Evolutionary conservation across 2,888 invertebrate species (phyloP), one percentile per base, ranked within the genome.

Genomic region (Amphipoea lucens): DNA sequence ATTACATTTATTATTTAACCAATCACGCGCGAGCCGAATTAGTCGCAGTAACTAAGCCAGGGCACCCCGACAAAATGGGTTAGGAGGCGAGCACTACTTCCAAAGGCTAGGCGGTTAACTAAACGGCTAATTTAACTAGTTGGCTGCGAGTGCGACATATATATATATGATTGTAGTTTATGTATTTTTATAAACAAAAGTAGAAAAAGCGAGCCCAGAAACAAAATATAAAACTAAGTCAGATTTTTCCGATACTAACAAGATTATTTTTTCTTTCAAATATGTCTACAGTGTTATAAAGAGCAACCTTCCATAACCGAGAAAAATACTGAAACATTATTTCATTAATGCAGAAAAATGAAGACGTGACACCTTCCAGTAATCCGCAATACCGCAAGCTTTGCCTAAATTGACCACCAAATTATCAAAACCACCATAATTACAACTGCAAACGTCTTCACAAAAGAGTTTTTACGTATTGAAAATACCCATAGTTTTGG

Each of bases 401-500:
- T 67, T 45, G 40, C 45, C 45, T 7, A 48, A 57, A 82, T 40
- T 14, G 40, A 74, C 75, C 81, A 68, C 45, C 2, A 81, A 54
- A 57, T 80, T 75, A 81, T n/a, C 54, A 62, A 76, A 76, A 36
- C 2, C 60, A 57, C 36, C 78, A 72, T 68, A 81, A 83, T 78
- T 68, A 14, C 20, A 77, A 63, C 67, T 57, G 62, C 63, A 81
- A 68, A 81, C 78, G 20, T 69, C 29, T 14, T 1, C 60, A 78
- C 73, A 78, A 78, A 78, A 78, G 29, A 65, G 29, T 42, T 70
- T 79, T 48, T 67, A 71, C 77, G 72, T 54, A 63, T 67, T 74
- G 48, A 84, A 81, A 84, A 81, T 63, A 60, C 83, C 79, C 78
- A 68, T 57, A 3, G 23, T 51, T 73, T 63, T 60, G 76, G 70